These are phyloP conservation scores for Tipula helvola DNA, from an alignment of 2,888 invertebrate species.

Conservation along the genomic window DNA sequence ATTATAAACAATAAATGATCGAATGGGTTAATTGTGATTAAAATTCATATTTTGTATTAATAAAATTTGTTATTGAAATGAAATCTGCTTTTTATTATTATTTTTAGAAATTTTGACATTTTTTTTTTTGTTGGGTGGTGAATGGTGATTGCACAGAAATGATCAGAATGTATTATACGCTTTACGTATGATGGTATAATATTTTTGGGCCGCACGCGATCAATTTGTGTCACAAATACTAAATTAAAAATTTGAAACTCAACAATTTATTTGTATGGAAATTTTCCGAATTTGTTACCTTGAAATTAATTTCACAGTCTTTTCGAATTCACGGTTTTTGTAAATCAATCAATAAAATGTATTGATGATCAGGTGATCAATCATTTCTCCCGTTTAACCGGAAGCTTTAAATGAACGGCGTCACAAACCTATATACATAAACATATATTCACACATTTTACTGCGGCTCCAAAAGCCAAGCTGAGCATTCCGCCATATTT, in stretches of 20 bases:
- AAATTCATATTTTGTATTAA: background rate
- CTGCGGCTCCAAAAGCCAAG: background rate
- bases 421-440: background rate
- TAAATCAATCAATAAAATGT: no score
- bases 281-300: no score
- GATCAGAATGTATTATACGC: background rate
- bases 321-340: no score
- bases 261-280: no score
- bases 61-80: background rate
- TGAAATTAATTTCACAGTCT: no score
- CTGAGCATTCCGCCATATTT: background rate
- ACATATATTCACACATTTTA: background rate
- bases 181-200: background rate
- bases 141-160: background rate
- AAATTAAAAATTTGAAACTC: no score
- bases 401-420: background rate
- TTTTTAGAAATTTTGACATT: background rate
- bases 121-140: background rate
- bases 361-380: no score
- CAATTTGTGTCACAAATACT: background rate
- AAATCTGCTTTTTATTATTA: background rate
- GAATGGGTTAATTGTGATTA: background rate
- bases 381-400: background rate
- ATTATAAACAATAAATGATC: background rate
- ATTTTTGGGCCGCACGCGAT: background rate